Evolutionary conservation across 1,140 invertebrate species (phyloP).

Genomic region (Helicoverpa armigera): DNA sequence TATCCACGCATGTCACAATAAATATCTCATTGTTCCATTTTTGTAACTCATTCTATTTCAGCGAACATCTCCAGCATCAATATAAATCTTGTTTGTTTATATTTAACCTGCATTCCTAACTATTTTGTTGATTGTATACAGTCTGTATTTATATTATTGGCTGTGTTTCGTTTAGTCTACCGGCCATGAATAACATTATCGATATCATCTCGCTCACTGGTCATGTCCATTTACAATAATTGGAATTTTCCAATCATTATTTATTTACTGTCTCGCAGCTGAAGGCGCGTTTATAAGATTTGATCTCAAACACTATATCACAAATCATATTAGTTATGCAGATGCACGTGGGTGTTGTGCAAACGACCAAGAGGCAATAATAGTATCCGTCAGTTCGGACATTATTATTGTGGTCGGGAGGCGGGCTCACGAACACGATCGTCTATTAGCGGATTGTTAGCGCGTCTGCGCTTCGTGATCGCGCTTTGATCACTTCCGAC

Average conservation of each 20-base stretch:
- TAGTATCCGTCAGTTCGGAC: constrained; percentile 55
- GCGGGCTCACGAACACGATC: constrained; percentile 63
- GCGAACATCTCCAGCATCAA: too few species aligned
- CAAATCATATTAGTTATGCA: constrained; percentile 37
- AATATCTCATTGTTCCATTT: too few species aligned
- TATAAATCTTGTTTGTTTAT: too few species aligned
- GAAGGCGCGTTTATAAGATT: constrained; percentile 30
- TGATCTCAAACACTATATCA: constrained; percentile 28
- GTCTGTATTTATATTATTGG: constrained; percentile 9
- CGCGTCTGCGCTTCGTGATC: constrained; percentile 71
- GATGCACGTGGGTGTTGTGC: constrained; percentile 40
- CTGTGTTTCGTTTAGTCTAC: not conserved
- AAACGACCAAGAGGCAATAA: constrained; percentile 42
- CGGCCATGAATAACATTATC: constrained; percentile 34
- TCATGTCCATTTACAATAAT: constrained; percentile 37
- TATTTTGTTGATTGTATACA: constrained; percentile 7
- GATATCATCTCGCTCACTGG: constrained; percentile 36
- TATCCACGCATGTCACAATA: too few species aligned
- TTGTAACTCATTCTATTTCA: too few species aligned
- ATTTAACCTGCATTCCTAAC: not conserved
- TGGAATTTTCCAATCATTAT: constrained; percentile 36
- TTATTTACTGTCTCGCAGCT: constrained; percentile 28
- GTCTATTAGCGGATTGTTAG: constrained; percentile 82
- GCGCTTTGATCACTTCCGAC: constrained; percentile 74
- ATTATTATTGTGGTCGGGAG: constrained; percentile 62